A percentile compares a stretch with the other conserved stretches of the same genome.
These are phyloP conservation scores for Epinephelus fuscoguttatus DNA, from an alignment of 2,113 vertebrate genomes.

Conservation along the genomic window DNA sequence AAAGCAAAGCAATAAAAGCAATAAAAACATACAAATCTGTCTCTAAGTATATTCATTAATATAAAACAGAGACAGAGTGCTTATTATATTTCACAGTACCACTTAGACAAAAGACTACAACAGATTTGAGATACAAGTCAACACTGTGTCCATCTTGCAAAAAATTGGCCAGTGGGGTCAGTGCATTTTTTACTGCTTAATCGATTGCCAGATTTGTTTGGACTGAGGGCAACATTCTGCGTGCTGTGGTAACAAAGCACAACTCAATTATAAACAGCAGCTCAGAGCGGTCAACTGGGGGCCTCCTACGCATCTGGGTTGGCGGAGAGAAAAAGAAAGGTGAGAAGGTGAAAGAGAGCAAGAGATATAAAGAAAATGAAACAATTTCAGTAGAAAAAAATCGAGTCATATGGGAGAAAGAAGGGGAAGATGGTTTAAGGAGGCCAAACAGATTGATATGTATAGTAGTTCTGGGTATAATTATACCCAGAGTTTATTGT, in stretches of 20 bases:
- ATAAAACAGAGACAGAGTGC: background rate
- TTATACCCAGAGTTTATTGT: background rate
- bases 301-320: background rate
- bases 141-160: background rate
- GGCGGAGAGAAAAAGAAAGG: background rate
- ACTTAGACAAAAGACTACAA: background rate
- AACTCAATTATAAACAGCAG: constrained; percentile 25
- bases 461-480: background rate
- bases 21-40: background rate
- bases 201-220: constrained; percentile 21
- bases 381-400: background rate
- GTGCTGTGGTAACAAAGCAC: background rate
- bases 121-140: background rate
- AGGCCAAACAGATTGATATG: background rate
- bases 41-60: background rate
- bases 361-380: background rate
- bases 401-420: background rate
- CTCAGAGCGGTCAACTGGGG: background rate
- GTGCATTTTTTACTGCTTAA: background rate
- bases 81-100: background rate
- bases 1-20: background rate
- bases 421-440: background rate
- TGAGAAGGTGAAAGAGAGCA: background rate
- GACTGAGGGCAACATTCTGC: constrained; percentile 1
- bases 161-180: background rate